Base-by-base conservation (phyloP, 2,797 vertebrate genomes). In the Sebastolobus altivelis region DNA sequence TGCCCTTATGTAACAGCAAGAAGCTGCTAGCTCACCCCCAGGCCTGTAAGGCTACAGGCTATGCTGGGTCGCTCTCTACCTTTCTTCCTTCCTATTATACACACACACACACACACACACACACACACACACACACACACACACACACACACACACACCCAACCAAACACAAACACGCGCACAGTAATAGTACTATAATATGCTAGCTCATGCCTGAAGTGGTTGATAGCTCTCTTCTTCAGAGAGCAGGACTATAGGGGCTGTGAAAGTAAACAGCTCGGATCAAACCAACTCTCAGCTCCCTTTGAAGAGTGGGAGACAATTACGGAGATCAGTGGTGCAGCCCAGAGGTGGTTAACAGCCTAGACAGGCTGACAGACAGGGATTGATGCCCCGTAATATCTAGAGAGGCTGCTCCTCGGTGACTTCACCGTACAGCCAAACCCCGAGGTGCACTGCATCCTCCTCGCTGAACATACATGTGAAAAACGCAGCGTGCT, bases 251-350 rank as follows among this genome's bases (percentile, higher is more conserved):
- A 85, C 89, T 91, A 92, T 86, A 84, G 91, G 86, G 88, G 92
- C 85, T 83, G 88, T 93, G 92, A 93, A 93, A 92, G 88, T 92
- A 94, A 95, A 93, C 90, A 94, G 93, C 92, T 92, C 84, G 79
- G 92, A 95, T 94, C 93, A 93, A 94, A 92, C 92, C 90, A 92
- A 93, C 90, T 93, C 90, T 91, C 85, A 63, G 87, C 89, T 92
- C 87, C 79, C 88, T 94, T 93, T 94, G 92, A 95, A 94, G 93
- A 93, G 89, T 86, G 85, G 79, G 82, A 93, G 92, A 94, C 91
- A 93, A 94, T 95, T 94, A 94, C 85, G 33, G 80, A 92, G 93
- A 93, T 93, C 93, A 94, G 88, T 93, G 93, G 92, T 90, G 91
- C 93, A 92, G 88, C 92, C 92, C 91, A 90, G 88, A 92, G 92